Conservation (phyloP, 2,797 vertebrate species). For the Phoeniculus purpureus region DNA sequence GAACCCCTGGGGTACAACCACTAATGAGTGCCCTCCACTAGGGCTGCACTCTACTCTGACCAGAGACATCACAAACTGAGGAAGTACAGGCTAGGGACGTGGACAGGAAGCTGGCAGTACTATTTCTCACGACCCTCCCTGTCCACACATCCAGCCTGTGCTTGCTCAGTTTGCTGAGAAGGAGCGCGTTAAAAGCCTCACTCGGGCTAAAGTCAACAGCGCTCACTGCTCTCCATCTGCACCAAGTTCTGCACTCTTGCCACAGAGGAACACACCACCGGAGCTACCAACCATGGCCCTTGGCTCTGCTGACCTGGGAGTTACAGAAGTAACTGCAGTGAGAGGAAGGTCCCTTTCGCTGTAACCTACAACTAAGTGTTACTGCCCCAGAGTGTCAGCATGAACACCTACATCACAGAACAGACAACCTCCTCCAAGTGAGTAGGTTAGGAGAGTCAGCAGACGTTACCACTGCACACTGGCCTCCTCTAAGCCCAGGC, state of each 20-base stretch:
- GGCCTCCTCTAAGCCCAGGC: not conserved
- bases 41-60: not conserved
- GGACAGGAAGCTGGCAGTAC: not conserved
- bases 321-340: fast-evolving
- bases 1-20: not conserved
- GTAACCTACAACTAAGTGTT: not conserved
- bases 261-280: not conserved
- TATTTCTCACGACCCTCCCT: no score
- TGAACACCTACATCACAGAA: not conserved
- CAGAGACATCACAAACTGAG: not conserved
- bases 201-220: not conserved
- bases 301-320: not conserved
- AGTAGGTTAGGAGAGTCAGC: not conserved
- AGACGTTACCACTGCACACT: not conserved
- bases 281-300: not conserved
- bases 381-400: not conserved
- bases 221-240: not conserved
- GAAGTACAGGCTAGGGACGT: not conserved
- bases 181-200: not conserved
- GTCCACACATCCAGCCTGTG: not conserved
- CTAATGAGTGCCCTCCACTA: not conserved
- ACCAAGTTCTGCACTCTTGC: fast-evolving
- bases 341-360: not conserved
- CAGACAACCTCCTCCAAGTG: not conserved
- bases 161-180: not conserved